Evolutionary conservation across 2,797 vertebrate genomes (phyloP).

Genomic region (Fistularia commersonii): DNA sequence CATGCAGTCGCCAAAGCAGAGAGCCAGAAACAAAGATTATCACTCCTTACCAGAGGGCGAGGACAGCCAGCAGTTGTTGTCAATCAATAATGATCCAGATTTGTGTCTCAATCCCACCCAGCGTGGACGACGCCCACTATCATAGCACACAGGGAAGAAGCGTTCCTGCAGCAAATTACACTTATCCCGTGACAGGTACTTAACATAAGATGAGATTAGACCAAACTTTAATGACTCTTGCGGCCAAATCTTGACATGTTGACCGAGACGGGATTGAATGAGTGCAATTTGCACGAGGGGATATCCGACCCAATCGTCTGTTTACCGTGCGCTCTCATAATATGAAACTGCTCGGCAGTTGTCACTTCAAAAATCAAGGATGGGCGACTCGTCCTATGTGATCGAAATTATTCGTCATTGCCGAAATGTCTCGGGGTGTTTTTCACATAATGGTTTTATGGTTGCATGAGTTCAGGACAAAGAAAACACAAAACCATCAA

Average conservation of each 20-base stretch:
- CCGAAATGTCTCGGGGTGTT: too few relatives aligned
- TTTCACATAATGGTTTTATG: too few relatives aligned
- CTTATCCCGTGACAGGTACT: slow-evolving; percentile 40
- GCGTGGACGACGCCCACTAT: slow-evolving; percentile 46
- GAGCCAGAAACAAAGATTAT: slow-evolving; percentile 61
- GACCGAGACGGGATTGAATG: neutral
- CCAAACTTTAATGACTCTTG: slow-evolving; percentile 21
- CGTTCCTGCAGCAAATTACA: slow-evolving; percentile 29
- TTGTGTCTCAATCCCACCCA: slow-evolving; percentile 52
- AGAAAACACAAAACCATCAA: too few relatives aligned
- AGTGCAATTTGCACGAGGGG: too few relatives aligned
- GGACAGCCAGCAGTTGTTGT: slow-evolving; percentile 43
- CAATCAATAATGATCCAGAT: slow-evolving; percentile 54
- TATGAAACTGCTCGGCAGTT: too few relatives aligned
- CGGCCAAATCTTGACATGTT: neutral
- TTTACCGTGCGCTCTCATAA: too few relatives aligned
- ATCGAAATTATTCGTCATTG: too few relatives aligned
- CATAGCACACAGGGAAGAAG: slow-evolving; percentile 26
- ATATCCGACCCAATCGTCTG: too few relatives aligned
- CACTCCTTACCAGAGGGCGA: slow-evolving; percentile 33
- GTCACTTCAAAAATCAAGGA: too few relatives aligned
- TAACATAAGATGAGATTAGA: slow-evolving; percentile 45
- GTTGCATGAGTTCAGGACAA: too few relatives aligned
- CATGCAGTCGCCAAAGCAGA: slow-evolving; percentile 29
- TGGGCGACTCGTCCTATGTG: too few relatives aligned